Percentiles rank a stretch among this genome's conserved stretches.
phyloP scores from a whole-genome alignment of 1,140 invertebrate species.

The Apis florea region DNA sequence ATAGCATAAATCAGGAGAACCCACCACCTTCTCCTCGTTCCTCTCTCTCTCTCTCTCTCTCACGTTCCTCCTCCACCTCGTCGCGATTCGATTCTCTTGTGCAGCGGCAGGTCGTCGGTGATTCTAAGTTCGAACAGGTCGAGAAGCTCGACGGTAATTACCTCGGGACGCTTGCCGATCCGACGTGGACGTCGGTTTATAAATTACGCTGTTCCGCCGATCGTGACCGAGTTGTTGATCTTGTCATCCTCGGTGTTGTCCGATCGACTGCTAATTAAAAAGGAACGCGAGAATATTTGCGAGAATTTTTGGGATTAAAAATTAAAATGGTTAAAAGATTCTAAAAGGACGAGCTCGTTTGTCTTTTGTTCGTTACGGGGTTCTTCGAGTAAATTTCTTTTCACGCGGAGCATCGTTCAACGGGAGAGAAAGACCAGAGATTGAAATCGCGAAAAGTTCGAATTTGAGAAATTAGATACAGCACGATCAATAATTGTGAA shows the following conservation, averaged over 20 bases:
- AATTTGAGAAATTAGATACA: neutral
- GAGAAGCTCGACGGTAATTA: slow-evolving; percentile 70
- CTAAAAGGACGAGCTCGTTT: too few relatives aligned
- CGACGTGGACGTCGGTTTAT: slow-evolving; percentile 45
- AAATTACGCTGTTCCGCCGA: slow-evolving; percentile 35
- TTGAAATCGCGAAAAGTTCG: neutral
- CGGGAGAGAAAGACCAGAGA: too few relatives aligned
- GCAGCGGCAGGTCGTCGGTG: slow-evolving; percentile 54
- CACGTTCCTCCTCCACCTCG: neutral
- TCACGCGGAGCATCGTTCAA: too few relatives aligned
- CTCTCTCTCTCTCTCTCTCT: slow-evolving; percentile 33
- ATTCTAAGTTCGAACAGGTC: slow-evolving; percentile 69
- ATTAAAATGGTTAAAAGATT: too few relatives aligned
- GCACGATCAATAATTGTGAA: too few relatives aligned
- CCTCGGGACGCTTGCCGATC: slow-evolving; percentile 58
- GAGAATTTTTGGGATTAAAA: too few relatives aligned
- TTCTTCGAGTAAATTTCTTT: too few relatives aligned
- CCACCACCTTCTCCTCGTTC: slow-evolving; percentile 60
- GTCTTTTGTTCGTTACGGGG: too few relatives aligned
- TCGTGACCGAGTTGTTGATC: slow-evolving; percentile 24
- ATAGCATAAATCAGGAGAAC: slow-evolving; percentile 71
- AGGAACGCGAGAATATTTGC: too few relatives aligned
- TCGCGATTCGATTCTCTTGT: slow-evolving; percentile 59
- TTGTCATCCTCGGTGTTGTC: slow-evolving; percentile 18
- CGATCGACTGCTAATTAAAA: neutral